Conservation (phyloP, 2,797 vertebrate genomes). For the Potorous gilbertii region DNA sequence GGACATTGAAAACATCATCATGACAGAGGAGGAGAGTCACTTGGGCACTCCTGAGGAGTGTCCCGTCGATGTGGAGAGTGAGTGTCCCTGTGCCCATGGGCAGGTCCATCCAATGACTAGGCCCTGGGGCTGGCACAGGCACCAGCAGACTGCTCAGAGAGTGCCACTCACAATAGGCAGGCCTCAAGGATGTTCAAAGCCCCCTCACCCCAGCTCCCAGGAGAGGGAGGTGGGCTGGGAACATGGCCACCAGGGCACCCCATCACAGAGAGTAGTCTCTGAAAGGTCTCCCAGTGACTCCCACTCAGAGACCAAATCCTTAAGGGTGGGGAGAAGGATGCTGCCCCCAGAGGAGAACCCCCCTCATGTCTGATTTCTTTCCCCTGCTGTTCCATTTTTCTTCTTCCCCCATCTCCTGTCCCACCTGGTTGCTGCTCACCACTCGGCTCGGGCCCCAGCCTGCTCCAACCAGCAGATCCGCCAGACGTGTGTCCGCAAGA, state of each 20-base stretch:
- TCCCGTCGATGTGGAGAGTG: conserved; percentile 98
- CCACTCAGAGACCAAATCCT: not conserved
- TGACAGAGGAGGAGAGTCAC: conserved; percentile 98
- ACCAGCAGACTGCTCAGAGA: too few species aligned
- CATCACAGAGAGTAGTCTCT: too few species aligned
- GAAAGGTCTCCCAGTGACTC: not conserved
- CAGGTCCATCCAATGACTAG: not conserved
- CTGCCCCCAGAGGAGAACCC: not conserved
- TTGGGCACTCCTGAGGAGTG: conserved; percentile 94
- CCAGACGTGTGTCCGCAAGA: conserved; percentile 97
- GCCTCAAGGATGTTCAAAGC: too few species aligned
- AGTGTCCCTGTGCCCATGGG: conserved; percentile 77
- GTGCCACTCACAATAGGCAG: too few species aligned
- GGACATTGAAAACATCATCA: conserved; percentile 99
- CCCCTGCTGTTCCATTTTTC: conserved; percentile 11
- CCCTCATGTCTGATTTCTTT: not conserved
- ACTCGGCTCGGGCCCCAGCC: conserved; percentile 79
- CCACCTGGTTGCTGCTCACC: not conserved
- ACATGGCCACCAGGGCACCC: too few species aligned
- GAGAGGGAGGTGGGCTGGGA: too few species aligned
- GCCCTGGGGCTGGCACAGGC: accelerated
- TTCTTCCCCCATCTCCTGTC: conserved; percentile 1
- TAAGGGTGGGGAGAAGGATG: too few species aligned
- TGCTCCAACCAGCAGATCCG: conserved; percentile 98
- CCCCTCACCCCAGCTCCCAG: not conserved